Evolutionary conservation across 2,797 vertebrate genomes (phyloP).

Genomic region (Vipera latastei): DNA sequence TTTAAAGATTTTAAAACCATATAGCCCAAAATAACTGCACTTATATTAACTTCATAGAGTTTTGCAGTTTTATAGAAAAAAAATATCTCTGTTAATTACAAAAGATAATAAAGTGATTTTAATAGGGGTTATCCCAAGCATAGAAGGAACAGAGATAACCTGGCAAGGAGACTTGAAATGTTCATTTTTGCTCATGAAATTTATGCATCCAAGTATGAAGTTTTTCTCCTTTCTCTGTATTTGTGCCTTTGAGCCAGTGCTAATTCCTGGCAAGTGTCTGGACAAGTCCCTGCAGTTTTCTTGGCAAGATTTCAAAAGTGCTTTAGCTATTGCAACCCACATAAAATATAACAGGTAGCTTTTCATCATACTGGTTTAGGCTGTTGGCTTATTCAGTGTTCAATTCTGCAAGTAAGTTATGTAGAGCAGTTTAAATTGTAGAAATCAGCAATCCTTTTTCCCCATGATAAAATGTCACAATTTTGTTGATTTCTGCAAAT

Average conservation of each 20-base stretch:
- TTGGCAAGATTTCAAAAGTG: background rate
- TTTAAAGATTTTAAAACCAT: slow-evolving; percentile 4
- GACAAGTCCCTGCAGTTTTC: background rate
- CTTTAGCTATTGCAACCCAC: background rate
- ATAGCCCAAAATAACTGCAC: background rate
- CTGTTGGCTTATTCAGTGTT: background rate
- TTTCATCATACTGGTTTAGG: background rate
- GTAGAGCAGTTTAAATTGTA: background rate
- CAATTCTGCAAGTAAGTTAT: background rate
- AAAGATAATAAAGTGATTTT: background rate
- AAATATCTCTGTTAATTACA: background rate
- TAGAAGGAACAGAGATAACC: background rate
- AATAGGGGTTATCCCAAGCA: background rate
- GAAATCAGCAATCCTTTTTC: background rate
- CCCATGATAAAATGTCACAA: background rate
- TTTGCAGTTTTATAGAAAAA: background rate
- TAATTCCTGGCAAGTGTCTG: background rate
- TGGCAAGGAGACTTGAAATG: background rate
- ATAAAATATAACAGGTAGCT: background rate
- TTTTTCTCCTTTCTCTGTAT: background rate
- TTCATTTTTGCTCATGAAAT: background rate
- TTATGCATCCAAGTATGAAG: background rate
- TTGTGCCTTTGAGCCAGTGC: background rate
- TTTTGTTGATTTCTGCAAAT: background rate
- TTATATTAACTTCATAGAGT: background rate